A percentile compares a stretch with the other conserved stretches of the same genome.
Evolutionary conservation across 1,140 invertebrate species (phyloP).

Genomic region (Scaptomyza pallida): DNA sequence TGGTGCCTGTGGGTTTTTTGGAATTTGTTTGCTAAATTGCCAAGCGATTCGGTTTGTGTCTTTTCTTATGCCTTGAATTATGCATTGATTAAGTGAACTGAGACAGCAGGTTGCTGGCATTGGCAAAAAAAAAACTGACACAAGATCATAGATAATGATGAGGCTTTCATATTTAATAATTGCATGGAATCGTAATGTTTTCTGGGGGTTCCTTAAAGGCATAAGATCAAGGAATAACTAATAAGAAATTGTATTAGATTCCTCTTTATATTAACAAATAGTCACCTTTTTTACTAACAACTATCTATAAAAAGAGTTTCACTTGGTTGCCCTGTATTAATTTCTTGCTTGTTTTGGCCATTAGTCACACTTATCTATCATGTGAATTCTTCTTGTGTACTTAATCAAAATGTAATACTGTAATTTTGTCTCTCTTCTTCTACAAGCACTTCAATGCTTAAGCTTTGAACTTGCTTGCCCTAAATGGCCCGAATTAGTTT

Average conservation of each 20-base stretch:
- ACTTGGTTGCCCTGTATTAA: neutral
- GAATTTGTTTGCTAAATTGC: slow-evolving; percentile 43
- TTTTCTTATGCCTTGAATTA: slow-evolving; percentile 9
- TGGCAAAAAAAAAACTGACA: neutral
- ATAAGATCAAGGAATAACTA: too few species aligned
- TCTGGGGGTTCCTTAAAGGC: too few species aligned
- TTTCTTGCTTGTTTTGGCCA: neutral
- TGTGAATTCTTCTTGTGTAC: slow-evolving; percentile 33
- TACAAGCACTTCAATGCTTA: slow-evolving; percentile 24
- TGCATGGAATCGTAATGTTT: neutral
- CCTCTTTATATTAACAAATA: too few species aligned
- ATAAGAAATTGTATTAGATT: too few species aligned
- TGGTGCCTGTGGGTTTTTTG: neutral
- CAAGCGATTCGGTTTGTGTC: slow-evolving; percentile 24
- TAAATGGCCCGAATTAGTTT: slow-evolving; percentile 54
- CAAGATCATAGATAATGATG: slow-evolving; percentile 18
- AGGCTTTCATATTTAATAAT: slow-evolving; percentile 2
- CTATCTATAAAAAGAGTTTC: too few species aligned
- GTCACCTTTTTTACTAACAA: too few species aligned
- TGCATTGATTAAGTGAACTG: slow-evolving; percentile 34
- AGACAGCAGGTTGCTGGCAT: slow-evolving; percentile 24
- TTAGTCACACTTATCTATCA: slow-evolving; percentile 15
- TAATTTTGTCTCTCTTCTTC: slow-evolving; percentile 27
- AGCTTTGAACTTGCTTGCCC: slow-evolving; percentile 49
- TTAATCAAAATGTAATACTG: slow-evolving; percentile 46